Evolutionary conservation across 2,113 vertebrate species (phyloP), one percentile per base, ranked within the genome.

Genomic region (Canis aureus): DNA sequence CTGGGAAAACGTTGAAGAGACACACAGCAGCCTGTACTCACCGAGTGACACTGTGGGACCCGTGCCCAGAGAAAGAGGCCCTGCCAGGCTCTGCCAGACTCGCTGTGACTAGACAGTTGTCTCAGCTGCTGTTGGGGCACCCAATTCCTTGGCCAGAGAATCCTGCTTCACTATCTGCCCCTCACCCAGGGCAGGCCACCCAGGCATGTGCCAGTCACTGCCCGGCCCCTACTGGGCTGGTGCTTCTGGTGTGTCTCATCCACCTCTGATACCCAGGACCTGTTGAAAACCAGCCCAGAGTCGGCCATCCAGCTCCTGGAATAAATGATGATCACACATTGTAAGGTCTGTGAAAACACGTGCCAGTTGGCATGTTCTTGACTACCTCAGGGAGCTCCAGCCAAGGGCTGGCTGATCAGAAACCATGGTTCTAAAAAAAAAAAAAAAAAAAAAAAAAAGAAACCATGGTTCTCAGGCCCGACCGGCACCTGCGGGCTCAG

Each of bases 281-380:
- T 60, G 23, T 13, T 49, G 57, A 64, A 79, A 32, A 87, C 55
- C 78, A 51, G 38, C n/a, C 29, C 25, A 11, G 3, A n/a, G 74
- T 2, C 25, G 38, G 38, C 20, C 19, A 27, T 12, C 19, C 3
- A 10, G 81, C 62, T 59, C 25, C n/a, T 5, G 17, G 29, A 25
- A 62, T 5, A 32, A 66, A 13, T 0, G 1, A 51, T 92, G 32
- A 81, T 16, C 74, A 25, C 0, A 11, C 4, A 2, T 55, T 11
- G 0, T 0, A 3, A 13, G 9, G 1, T 32, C 35, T 32, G 2
- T 2, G 43, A 38, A 32, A 23, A 78, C 20, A 5, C 12, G n/a
- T 3, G 55, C 13, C 22, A 8, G 11, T 66, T 2, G 5, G 19
- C 7, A 0, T 0, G 10, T 11, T 53, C 15, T 35, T 0, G 22